phyloP scores from a whole-genome alignment of 1,140 invertebrate genomes.

The Philopotamus ludificatus region DNA sequence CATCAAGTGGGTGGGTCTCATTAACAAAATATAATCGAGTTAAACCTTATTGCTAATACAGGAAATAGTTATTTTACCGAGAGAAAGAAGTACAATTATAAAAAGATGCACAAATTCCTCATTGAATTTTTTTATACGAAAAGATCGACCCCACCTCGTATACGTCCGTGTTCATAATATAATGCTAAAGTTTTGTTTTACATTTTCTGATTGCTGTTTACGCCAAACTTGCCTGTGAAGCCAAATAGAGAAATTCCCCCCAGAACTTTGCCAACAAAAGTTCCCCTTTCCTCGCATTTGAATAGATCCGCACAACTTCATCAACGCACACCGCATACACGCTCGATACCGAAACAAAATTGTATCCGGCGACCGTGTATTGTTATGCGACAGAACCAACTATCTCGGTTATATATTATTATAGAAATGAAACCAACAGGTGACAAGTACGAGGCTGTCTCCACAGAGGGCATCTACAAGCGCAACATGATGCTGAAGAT shows the following conservation, averaged over 20 bases:
- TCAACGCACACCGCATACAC: neutral
- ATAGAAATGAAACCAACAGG: slow-evolving; percentile 59
- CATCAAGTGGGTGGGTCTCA: neutral
- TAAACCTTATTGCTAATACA: neutral
- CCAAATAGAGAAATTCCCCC: neutral
- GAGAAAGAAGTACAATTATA: no score
- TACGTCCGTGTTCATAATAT: neutral
- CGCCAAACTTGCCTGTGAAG: neutral
- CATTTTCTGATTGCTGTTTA: slow-evolving; percentile 9
- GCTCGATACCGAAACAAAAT: no score
- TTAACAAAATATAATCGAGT: neutral
- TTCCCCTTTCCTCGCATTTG: neutral
- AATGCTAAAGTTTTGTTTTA: neutral
- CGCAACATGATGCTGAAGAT: slow-evolving; percentile 61
- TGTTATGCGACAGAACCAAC: neutral
- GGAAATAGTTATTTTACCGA: neutral
- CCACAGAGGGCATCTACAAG: slow-evolving; percentile 58
- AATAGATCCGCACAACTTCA: slow-evolving; percentile 4
- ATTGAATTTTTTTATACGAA: no score
- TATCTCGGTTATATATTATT: slow-evolving; percentile 26
- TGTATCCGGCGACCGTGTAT: no score
- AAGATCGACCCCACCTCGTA: no score
- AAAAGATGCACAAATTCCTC: no score
- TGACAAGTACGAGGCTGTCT: slow-evolving; percentile 59
- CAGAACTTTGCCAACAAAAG: neutral